These are phyloP conservation scores for Platichthys stellatus DNA, from an alignment of 2,113 vertebrate genomes.

Conservation along the genomic window DNA sequence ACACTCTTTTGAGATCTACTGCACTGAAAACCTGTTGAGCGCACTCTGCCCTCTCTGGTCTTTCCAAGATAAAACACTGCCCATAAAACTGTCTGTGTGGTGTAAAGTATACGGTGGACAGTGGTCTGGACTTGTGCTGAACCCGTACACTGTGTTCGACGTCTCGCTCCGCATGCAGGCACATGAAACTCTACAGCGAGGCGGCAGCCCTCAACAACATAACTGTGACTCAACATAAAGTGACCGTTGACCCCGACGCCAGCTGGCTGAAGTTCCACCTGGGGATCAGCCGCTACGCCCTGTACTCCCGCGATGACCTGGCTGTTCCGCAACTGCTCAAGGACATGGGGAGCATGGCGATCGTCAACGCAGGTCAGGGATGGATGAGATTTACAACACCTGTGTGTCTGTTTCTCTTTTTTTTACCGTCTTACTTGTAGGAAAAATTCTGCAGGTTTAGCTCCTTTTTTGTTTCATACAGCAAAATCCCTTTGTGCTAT, in stretches of 20 bases:
- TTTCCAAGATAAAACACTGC: conserved; percentile 20
- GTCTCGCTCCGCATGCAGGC: conserved; percentile 56
- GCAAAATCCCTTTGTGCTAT: no score
- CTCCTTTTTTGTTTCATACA: no score
- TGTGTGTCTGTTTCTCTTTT: no score
- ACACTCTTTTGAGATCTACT: background rate
- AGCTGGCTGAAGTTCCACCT: conserved; percentile 94
- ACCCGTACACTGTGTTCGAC: background rate
- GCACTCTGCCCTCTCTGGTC: background rate
- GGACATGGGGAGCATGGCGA: conserved; percentile 81
- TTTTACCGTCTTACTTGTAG: no score
- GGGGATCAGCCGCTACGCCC: conserved; percentile 88
- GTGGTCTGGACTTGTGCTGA: no score
- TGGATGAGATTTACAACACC: background rate
- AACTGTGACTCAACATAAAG: conserved; percentile 60
- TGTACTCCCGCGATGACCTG: conserved; percentile 87
- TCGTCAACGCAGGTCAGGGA: conserved; percentile 86
- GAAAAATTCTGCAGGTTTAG: no score
- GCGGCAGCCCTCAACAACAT: conserved; percentile 73
- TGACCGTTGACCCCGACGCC: conserved; percentile 80
- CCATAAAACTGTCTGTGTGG: background rate
- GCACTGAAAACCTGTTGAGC: conserved; percentile 12
- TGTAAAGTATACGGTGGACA: background rate
- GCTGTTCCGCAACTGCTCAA: conserved; percentile 80
- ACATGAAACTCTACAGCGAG: conserved; percentile 76